These are phyloP conservation scores for Mustelus asterias DNA, from an alignment of 2,113 vertebrate genomes.

Conservation along the genomic window DNA sequence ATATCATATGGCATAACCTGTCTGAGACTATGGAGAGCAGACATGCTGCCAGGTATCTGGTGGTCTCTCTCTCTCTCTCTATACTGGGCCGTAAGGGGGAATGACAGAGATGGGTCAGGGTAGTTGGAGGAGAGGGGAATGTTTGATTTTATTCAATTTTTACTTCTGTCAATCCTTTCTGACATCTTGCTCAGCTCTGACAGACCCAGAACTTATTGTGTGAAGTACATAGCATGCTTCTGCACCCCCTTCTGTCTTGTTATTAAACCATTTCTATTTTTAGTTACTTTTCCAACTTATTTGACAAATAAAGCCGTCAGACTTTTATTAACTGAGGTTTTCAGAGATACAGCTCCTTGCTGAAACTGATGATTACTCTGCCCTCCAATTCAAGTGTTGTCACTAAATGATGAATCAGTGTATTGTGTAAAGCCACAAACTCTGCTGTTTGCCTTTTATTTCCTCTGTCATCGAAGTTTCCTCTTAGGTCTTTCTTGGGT, in stretches of 20 bases:
- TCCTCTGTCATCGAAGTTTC: neutral
- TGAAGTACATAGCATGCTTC: neutral
- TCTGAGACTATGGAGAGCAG: neutral
- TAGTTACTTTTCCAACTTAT: neutral
- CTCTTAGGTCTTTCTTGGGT: neutral
- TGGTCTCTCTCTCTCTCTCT: neutral
- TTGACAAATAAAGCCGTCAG: neutral
- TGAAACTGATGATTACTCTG: neutral
- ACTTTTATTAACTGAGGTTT: neutral
- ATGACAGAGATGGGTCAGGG: neutral
- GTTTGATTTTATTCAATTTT: neutral
- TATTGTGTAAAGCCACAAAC: conserved; percentile 14
- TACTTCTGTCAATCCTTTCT: neutral
- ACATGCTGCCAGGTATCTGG: neutral
- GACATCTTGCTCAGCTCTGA: neutral
- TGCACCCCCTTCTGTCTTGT: neutral
- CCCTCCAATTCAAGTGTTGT: neutral
- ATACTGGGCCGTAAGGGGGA: neutral
- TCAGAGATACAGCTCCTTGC: neutral
- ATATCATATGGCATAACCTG: neutral
- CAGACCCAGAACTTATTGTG: neutral
- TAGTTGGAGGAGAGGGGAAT: neutral
- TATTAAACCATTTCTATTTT: neutral
- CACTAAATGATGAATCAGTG: neutral
- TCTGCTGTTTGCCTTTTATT: conserved; percentile 1